phyloP scores from a whole-genome alignment of 2,797 vertebrate species.

The Sebastes itinus region DNA sequence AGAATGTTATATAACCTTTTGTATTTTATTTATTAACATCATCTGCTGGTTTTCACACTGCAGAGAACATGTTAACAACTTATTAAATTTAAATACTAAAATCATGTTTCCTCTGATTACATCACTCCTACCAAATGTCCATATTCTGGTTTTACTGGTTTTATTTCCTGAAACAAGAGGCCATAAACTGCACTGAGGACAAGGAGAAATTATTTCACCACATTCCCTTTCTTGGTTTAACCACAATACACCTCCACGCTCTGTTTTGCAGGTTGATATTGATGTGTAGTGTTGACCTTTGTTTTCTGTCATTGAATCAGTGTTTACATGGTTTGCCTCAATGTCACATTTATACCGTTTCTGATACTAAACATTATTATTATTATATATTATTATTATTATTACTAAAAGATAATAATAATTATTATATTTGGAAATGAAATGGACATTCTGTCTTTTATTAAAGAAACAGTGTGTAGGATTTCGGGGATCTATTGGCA shows the following conservation, averaged over 20 bases:
- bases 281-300: background rate
- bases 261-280: background rate
- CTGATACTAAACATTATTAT: too few relatives aligned
- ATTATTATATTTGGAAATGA: too few relatives aligned
- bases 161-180: background rate
- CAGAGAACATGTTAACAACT: background rate
- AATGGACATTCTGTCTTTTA: too few relatives aligned
- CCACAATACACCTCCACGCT: accelerated
- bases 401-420: too few relatives aligned
- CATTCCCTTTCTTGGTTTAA: background rate
- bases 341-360: background rate
- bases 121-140: background rate
- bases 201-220: background rate
- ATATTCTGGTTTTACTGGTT: background rate
- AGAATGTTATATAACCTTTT: too few relatives aligned
- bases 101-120: background rate
- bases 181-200: background rate
- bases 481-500: too few relatives aligned
- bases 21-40: background rate
- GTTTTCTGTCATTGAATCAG: background rate
- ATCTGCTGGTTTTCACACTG: background rate
- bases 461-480: too few relatives aligned
- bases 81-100: background rate
- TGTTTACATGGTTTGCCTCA: background rate
- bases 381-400: too few relatives aligned